Conservation (phyloP, 1,140 invertebrate genomes). For the Arctopsyche grandis region DNA sequence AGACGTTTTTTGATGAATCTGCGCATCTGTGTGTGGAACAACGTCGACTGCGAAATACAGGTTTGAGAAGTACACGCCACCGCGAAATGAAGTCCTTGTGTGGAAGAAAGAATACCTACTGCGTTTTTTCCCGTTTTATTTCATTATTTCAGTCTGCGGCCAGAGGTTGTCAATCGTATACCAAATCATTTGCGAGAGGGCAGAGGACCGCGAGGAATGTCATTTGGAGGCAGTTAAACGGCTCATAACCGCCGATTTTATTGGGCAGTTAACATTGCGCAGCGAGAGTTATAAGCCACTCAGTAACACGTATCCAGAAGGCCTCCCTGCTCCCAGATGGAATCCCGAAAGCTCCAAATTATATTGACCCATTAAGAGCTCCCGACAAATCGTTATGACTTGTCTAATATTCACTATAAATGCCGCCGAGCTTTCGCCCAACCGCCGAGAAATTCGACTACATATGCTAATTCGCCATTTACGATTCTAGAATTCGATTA, state of each 20-base stretch:
- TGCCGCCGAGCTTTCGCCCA: no score
- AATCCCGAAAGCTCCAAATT: constrained; percentile 25
- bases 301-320: constrained; percentile 25
- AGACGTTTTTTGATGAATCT: no score
- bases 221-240: constrained; percentile 49
- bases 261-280: constrained; percentile 48
- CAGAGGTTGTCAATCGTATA: constrained; percentile 2
- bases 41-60: not conserved
- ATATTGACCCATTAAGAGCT: constrained; percentile 28
- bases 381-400: not conserved
- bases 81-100: not conserved
- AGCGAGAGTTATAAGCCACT: constrained; percentile 44
- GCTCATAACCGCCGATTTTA: constrained; percentile 51
- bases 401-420: no score
- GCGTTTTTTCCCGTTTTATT: not conserved
- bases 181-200: not conserved
- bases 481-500: no score
- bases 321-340: not conserved
- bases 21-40: no score
- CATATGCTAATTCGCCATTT: no score
- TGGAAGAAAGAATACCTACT: not conserved
- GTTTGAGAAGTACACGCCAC: not conserved
- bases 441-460: no score
- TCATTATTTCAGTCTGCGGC: not conserved
- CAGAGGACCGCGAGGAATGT: constrained; percentile 35